phyloP scores from a whole-genome alignment of 1,140 invertebrate genomes.

The Ips nitidus region DNA sequence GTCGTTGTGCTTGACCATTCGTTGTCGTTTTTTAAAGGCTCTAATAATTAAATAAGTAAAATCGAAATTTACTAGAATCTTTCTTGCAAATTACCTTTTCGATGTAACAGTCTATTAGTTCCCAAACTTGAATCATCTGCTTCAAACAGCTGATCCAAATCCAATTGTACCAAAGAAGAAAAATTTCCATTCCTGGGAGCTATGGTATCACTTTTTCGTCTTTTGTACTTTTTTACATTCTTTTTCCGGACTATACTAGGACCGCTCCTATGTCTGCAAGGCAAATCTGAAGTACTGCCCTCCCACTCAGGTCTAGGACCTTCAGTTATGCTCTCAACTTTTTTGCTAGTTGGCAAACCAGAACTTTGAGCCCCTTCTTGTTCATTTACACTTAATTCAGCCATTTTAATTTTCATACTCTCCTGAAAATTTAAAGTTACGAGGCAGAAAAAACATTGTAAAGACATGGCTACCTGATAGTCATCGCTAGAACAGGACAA shows the following conservation, averaged over 20 bases:
- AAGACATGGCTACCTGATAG: constrained; percentile 9
- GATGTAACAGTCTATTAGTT: constrained; percentile 38
- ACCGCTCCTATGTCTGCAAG: not conserved
- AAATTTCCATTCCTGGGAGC: constrained; percentile 41
- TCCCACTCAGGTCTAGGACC: not conserved
- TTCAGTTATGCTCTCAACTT: too few species aligned
- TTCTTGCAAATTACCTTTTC: constrained; percentile 38
- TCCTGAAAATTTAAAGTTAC: not conserved
- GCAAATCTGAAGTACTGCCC: not conserved
- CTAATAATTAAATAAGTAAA: constrained; percentile 17
- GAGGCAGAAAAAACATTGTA: not conserved
- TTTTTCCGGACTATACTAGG: constrained; percentile 39
- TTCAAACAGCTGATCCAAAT: constrained; percentile 51
- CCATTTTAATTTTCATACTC: constrained; percentile 25
- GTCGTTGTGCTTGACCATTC: constrained; percentile 59
- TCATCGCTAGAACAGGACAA: constrained; percentile 45
- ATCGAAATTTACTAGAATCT: too few species aligned
- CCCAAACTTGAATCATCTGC: constrained; percentile 39
- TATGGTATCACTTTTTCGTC: constrained; percentile 30
- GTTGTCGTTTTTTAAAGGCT: constrained; percentile 55
- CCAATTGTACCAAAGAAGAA: constrained; percentile 47
- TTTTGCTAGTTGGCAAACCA: too few species aligned
- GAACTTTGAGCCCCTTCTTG: not conserved
- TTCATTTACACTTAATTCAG: constrained; percentile 11
- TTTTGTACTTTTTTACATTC: constrained; percentile 40